Conservation (phyloP, 1,140 invertebrate species). For the Asobara japonica region DNA sequence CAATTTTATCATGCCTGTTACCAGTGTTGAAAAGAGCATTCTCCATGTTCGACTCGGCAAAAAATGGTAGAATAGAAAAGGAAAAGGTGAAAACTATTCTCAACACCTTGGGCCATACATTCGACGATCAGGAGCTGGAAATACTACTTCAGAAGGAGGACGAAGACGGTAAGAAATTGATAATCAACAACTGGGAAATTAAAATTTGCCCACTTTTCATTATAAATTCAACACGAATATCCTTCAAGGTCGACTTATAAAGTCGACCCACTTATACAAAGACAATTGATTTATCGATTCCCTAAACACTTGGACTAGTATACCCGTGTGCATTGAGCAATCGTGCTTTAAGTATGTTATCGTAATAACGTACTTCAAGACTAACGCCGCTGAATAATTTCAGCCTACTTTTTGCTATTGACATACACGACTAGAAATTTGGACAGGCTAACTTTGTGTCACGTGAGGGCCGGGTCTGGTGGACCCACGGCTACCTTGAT, state of each 20-base stretch:
- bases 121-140: conserved; percentile 77
- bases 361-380: not conserved
- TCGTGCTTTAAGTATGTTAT: too few species aligned
- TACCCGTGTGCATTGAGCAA: too few species aligned
- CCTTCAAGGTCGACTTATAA: not conserved
- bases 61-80: conserved; percentile 77
- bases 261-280: not conserved
- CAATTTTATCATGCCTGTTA: conserved; percentile 25
- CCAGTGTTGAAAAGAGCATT: conserved; percentile 77
- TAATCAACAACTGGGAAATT: not conserved
- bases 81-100: conserved; percentile 80
- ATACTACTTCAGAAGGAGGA: conserved; percentile 75
- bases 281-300: conserved; percentile 15
- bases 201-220: not conserved
- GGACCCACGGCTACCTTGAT: too few species aligned
- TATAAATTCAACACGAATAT: not conserved
- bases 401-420: too few species aligned
- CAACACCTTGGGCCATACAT: conserved; percentile 79
- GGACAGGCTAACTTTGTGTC: too few species aligned
- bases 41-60: conserved; percentile 81
- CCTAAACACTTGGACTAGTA: not conserved
- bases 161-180: conserved; percentile 69
- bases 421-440: too few species aligned
- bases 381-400: too few species aligned
- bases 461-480: too few species aligned